Evolutionary conservation across 1,140 invertebrate species (phyloP).

Genomic region (Papilio aristodemus): DNA sequence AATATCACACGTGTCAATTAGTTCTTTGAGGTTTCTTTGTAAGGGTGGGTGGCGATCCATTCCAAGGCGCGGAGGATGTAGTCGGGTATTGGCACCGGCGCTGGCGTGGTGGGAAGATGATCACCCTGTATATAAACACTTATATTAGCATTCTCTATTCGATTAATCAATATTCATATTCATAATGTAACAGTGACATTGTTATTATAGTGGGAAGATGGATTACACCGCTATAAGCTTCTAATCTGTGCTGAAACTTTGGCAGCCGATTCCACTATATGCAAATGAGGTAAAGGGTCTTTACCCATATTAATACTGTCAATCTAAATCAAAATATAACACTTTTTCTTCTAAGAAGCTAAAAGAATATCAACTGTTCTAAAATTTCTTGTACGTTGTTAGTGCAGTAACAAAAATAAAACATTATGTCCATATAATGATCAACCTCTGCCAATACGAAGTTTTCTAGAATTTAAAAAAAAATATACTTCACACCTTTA

Average conservation of each 20-base stretch:
- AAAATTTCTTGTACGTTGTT: too few species aligned
- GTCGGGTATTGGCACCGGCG: constrained; percentile 47
- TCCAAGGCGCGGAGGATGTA: constrained; percentile 45
- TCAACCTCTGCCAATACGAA: too few species aligned
- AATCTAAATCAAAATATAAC: neutral
- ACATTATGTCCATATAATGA: too few species aligned
- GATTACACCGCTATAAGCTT: neutral
- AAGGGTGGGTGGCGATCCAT: constrained; percentile 46
- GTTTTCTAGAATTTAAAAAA: too few species aligned
- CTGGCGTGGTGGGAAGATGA: constrained; percentile 48
- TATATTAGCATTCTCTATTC: constrained; percentile 20
- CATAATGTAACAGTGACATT: constrained; percentile 1
- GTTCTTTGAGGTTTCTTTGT: constrained; percentile 35
- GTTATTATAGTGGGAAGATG: constrained; percentile 15
- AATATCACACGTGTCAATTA: constrained; percentile 27
- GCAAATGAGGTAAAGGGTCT: constrained; percentile 9
- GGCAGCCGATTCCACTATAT: neutral
- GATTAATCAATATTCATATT: neutral
- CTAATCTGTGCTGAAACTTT: constrained; percentile 9
- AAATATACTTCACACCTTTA: too few species aligned
- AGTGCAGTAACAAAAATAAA: too few species aligned
- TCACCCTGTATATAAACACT: constrained; percentile 44
- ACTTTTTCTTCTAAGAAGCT: too few species aligned
- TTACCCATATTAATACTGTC: neutral
- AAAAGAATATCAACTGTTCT: too few species aligned